Percentiles rank a stretch among this genome's conserved stretches.
Conservation (phyloP, 2,888 invertebrate genomes). For the Pammene fasciana region DNA sequence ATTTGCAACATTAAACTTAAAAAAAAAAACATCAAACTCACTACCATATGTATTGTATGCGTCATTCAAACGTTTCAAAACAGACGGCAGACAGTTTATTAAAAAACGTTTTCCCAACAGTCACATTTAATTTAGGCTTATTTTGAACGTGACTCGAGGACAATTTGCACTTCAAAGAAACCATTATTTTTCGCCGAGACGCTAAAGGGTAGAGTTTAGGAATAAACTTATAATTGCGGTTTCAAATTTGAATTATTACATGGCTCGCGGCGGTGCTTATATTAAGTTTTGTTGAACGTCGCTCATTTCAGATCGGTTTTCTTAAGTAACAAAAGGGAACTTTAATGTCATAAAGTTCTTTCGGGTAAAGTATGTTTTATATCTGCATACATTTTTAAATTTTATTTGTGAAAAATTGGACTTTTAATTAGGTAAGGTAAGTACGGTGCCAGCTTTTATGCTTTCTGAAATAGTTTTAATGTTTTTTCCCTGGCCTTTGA, state of each 20-base stretch:
- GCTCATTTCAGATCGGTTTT: constrained; percentile 18
- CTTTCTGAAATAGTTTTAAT: background rate
- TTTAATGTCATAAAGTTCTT: constrained; percentile 4
- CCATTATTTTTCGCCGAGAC: constrained; percentile 25
- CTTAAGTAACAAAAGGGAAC: background rate
- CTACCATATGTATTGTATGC: background rate
- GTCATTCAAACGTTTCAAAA: background rate
- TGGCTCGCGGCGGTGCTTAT: constrained; percentile 7
- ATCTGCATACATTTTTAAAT: background rate
- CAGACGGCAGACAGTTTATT: constrained; percentile 18
- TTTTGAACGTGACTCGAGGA: constrained; percentile 20
- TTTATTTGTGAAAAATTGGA: background rate
- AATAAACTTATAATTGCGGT: constrained; percentile 32
- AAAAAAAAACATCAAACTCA: background rate
- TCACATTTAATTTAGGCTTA: constrained; percentile 28
- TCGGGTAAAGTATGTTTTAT: background rate
- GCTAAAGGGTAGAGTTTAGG: constrained; percentile 27
- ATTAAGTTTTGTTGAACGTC: constrained; percentile 18
- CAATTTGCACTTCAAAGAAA: constrained; percentile 37
- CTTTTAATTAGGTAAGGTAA: background rate
- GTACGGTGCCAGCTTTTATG: background rate
- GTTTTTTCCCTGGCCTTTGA: too few relatives aligned
- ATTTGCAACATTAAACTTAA: background rate
- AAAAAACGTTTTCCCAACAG: constrained; percentile 19
- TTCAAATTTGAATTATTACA: constrained; percentile 31